These are phyloP conservation scores for Agrochola circellaris DNA, from an alignment of 2,888 invertebrate genomes.

Conservation along the genomic window DNA sequence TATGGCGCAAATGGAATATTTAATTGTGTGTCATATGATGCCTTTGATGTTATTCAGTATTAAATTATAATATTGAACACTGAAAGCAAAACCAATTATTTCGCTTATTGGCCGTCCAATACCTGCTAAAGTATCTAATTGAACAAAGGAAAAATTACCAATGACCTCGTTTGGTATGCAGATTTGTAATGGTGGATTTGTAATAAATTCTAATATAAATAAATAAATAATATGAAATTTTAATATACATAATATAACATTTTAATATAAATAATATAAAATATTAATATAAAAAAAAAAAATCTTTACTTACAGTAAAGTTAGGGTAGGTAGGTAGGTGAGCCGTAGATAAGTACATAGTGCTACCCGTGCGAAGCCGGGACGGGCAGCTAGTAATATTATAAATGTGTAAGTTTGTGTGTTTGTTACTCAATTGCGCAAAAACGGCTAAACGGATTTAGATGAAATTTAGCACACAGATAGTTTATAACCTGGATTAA, in stretches of 20 bases:
- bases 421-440: neutral
- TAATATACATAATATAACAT: too few relatives aligned
- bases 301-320: too few relatives aligned
- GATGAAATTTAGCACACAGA: neutral
- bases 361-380: too few relatives aligned
- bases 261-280: too few relatives aligned
- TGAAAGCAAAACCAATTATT: neutral
- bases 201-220: too few relatives aligned
- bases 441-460: neutral
- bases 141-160: neutral
- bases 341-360: too few relatives aligned
- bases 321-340: too few relatives aligned
- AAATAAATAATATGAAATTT: too few relatives aligned
- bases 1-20: slow-evolving; percentile 41
- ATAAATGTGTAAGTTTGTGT: neutral
- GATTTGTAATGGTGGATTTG: neutral
- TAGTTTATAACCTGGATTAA: neutral
- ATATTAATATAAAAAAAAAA: too few relatives aligned
- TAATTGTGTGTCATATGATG: slow-evolving; percentile 7
- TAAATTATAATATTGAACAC: neutral
- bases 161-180: neutral
- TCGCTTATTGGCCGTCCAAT: neutral
- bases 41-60: neutral
- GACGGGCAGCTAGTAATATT: too few relatives aligned
- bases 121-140: neutral